Base-by-base conservation (phyloP, 2,797 vertebrate species). In the Sorex maritimensis region DNA sequence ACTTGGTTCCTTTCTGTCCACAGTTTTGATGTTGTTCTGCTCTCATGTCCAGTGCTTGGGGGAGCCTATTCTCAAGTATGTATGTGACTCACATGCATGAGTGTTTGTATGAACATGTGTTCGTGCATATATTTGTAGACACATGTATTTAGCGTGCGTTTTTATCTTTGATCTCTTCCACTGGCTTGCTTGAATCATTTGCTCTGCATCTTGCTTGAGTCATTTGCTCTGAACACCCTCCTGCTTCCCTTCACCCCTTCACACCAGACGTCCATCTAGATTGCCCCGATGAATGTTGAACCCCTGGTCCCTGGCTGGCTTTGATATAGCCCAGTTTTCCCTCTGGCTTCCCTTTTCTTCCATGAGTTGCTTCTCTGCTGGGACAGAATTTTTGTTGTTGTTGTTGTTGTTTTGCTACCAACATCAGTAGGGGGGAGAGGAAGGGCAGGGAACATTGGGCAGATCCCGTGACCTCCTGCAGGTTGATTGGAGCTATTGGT, bases 1-100 rank as follows among this genome's bases (percentile, higher is more conserved):
- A 85, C 85, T 87, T 91, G 91, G 90, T 93, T 85, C 86, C 94
- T 93, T 95, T 93, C 80, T 90, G 81, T 61, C 38, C 80, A 26
- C 83, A 86, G 46, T 94, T 44, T 44, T 93, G 90, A 17, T 21
- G 92, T 83, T 81, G 61, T 80, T 41, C 82, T n/a, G 46, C 71
- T 38, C 17, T 92, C 24, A 11, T 34, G 34, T 10, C 77, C 46
- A 67, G n/a, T 19, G 19, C 0, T 10, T 24, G 12, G 23, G 55
- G 12, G 12, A 1, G 2, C 26, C 72, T 5, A 28, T 49, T 58
- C 61, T 89, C 10, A 55, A 13, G 0, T 75, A 41, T 81, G 10
- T 73, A 12, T 87, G 17, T 49, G 63, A n/a, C 13, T 69, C 49
- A 28, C 26, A 30, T n/a, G 28, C n/a, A 30, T 30, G 5, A 24